phyloP scores from a whole-genome alignment of 1,140 invertebrate genomes.

The Lepidurus apus region DNA sequence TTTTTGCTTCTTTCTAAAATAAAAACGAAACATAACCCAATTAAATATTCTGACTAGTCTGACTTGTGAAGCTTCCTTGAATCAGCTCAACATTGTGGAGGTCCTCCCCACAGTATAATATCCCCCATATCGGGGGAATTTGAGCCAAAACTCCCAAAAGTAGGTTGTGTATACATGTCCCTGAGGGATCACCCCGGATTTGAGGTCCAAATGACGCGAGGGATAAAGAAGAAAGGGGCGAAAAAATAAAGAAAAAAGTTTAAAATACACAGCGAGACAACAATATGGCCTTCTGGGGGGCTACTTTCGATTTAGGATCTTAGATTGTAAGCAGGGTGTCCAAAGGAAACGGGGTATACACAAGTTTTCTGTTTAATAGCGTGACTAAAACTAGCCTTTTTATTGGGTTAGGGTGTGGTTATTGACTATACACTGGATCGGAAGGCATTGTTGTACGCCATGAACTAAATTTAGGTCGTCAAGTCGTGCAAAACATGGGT shows the following conservation, averaged over 20 bases:
- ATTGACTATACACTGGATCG: background rate
- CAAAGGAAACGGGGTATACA: background rate
- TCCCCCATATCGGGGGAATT: no score
- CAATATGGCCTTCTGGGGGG: background rate
- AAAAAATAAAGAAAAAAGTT: background rate
- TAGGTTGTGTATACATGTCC: background rate
- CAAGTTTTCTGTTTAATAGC: background rate
- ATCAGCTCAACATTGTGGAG: no score
- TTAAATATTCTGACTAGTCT: no score
- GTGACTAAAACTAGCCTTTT: constrained; percentile 1
- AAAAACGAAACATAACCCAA: no score
- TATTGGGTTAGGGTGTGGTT: background rate
- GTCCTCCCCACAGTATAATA: no score
- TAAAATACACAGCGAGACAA: background rate
- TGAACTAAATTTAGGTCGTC: constrained; percentile 15
- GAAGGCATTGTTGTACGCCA: background rate
- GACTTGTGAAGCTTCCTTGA: no score
- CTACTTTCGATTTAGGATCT: background rate
- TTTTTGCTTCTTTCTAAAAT: no score
- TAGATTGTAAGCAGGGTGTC: background rate
- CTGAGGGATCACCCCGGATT: background rate
- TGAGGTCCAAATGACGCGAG: background rate
- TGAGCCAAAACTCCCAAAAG: background rate
- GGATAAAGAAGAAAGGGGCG: background rate
- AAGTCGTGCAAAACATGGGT: constrained; percentile 16